phyloP scores from a whole-genome alignment of 2,797 vertebrate species.

The Odontamblyopus lacepedii region DNA sequence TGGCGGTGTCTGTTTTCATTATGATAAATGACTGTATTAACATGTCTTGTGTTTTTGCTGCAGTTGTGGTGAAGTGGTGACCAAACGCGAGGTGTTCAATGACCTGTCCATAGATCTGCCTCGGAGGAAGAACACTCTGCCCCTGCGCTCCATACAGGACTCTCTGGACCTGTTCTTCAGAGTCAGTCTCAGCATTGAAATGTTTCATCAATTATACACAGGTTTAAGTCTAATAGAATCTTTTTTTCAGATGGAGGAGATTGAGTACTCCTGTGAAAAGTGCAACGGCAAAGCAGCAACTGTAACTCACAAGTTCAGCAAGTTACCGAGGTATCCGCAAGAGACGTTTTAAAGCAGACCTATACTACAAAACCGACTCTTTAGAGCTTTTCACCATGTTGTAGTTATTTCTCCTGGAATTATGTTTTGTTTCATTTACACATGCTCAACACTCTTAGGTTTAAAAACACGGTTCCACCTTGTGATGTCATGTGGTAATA shows the following conservation, averaged over 20 bases:
- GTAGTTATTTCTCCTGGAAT: too few species aligned
- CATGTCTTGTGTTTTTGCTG: conserved; percentile 6
- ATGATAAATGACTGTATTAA: not conserved
- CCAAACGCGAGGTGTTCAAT: conserved; percentile 95
- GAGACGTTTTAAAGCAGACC: not conserved
- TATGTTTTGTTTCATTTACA: too few species aligned
- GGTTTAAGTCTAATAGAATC: not conserved
- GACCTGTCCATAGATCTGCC: conserved; percentile 97
- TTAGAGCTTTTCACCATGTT: too few species aligned
- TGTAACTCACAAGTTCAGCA: conserved; percentile 96
- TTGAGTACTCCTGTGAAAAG: conserved; percentile 98
- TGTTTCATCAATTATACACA: not conserved
- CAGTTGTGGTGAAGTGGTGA: conserved; percentile 93
- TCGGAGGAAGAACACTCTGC: conserved; percentile 89
- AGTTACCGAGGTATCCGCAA: conserved; percentile 86
- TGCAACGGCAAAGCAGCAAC: conserved; percentile 92
- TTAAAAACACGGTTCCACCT: too few species aligned
- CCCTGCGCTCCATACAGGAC: conserved; percentile 93
- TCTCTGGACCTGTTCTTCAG: conserved; percentile 98
- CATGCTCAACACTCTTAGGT: too few species aligned
- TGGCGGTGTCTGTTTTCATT: too few species aligned
- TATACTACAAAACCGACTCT: not conserved
- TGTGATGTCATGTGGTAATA: too few species aligned
- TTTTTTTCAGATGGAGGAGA: conserved; percentile 90
- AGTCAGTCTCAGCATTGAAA: conserved; percentile 62